phyloP scores from a whole-genome alignment of 2,888 invertebrate species.

The Coremacera marginata region DNA sequence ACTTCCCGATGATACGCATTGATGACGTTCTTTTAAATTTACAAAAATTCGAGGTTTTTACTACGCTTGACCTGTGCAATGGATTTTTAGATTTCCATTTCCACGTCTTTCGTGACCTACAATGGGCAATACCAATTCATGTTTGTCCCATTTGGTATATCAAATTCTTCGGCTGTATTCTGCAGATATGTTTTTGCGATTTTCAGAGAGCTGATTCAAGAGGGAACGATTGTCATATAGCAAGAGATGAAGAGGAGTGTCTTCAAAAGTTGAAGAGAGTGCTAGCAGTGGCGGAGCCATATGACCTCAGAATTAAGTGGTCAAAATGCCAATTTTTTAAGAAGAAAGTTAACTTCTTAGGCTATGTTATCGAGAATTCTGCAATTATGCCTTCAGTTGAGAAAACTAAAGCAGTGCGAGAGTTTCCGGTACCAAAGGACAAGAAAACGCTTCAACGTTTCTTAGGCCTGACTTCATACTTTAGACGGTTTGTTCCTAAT shows the following conservation, averaged over 20 bases:
- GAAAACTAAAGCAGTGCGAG: conserved; percentile 31
- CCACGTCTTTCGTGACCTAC: conserved; percentile 53
- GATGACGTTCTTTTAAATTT: too few relatives aligned
- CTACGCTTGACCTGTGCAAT: too few relatives aligned
- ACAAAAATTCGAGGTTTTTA: too few relatives aligned
- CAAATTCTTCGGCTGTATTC: conserved; percentile 46
- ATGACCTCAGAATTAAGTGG: conserved; percentile 32
- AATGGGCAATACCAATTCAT: conserved; percentile 50
- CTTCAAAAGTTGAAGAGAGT: conserved; percentile 28
- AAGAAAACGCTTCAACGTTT: conserved; percentile 40
- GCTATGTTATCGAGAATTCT: conserved; percentile 38
- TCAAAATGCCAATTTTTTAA: conserved; percentile 45
- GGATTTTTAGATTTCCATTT: conserved; percentile 9
- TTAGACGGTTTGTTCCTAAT: too few relatives aligned
- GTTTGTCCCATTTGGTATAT: conserved; percentile 49
- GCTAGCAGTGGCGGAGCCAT: background rate
- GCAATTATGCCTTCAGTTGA: conserved; percentile 32
- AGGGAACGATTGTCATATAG: conserved; percentile 42
- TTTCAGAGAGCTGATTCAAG: background rate
- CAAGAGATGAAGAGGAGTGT: conserved; percentile 34
- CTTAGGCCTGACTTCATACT: conserved; percentile 32
- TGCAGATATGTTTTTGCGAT: conserved; percentile 39
- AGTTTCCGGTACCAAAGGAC: conserved; percentile 40
- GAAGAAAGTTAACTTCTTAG: conserved; percentile 42
- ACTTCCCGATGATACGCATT: too few relatives aligned